A percentile compares a stretch with the other conserved stretches of the same genome.
phyloP scores from a whole-genome alignment of 2,113 vertebrate genomes.

The Galbula dea region DNA sequence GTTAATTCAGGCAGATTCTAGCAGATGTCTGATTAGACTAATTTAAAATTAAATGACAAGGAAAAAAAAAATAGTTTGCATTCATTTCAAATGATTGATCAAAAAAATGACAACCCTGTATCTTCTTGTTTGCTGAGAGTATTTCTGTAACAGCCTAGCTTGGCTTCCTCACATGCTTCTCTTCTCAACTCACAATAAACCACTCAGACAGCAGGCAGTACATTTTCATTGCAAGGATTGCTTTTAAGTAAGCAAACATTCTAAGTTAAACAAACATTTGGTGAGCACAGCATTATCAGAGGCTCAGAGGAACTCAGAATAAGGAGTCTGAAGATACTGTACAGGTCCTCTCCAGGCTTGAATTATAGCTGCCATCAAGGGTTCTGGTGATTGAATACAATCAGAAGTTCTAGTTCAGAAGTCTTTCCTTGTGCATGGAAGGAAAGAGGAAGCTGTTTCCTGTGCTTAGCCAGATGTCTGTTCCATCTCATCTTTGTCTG shows the following conservation, averaged over 20 bases:
- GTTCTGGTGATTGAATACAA: not conserved
- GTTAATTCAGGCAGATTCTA: not conserved
- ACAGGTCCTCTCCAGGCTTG: not conserved
- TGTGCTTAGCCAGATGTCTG: not conserved
- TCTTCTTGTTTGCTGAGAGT: not conserved
- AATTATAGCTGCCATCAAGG: not conserved
- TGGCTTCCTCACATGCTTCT: not conserved
- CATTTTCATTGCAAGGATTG: not conserved
- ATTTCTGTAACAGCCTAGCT: not conserved
- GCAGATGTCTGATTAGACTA: slow-evolving; percentile 50
- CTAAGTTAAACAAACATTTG: slow-evolving; percentile 1
- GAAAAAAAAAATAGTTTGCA: not conserved
- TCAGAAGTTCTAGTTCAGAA: not conserved
- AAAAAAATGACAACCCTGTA: not conserved
- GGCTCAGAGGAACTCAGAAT: not conserved
- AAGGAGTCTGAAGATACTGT: not conserved
- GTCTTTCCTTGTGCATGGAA: not conserved
- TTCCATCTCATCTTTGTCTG: not conserved
- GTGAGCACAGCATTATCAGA: not conserved
- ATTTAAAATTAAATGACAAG: slow-evolving; percentile 27
- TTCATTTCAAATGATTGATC: not conserved
- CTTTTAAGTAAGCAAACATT: slow-evolving; percentile 11
- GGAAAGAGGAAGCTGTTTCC: not conserved
- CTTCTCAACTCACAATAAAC: not conserved
- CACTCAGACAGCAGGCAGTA: not conserved